phyloP scores from a whole-genome alignment of 2,888 invertebrate genomes.

The Euproctis similis region DNA sequence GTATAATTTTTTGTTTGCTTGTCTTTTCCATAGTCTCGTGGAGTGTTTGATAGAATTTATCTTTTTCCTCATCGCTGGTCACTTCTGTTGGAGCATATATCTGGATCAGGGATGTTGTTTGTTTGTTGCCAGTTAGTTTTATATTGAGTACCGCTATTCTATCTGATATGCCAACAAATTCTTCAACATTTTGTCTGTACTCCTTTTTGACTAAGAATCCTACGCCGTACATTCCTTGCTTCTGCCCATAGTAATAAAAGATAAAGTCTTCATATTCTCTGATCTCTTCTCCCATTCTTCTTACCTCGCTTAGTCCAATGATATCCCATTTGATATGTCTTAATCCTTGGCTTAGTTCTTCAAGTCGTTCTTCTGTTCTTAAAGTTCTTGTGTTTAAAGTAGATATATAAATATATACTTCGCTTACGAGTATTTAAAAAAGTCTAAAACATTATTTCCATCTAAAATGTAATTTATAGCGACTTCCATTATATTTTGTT shows the following conservation, averaged over 20 bases:
- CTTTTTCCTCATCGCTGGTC: slow-evolving; percentile 1
- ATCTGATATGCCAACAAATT: too few relatives aligned
- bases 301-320: too few relatives aligned
- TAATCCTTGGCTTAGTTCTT: slow-evolving; percentile 1
- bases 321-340: too few relatives aligned
- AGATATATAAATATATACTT: background rate
- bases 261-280: slow-evolving; percentile 1
- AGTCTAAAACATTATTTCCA: too few relatives aligned
- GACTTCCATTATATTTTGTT: too few relatives aligned
- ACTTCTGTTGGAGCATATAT: slow-evolving; percentile 2
- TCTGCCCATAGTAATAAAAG: slow-evolving; percentile 1
- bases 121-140: slow-evolving; percentile 1
- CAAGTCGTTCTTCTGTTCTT: background rate
- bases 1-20: too few relatives aligned
- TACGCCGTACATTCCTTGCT: background rate
- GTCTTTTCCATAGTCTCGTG: too few relatives aligned
- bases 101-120: slow-evolving; percentile 1
- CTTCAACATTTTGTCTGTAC: background rate
- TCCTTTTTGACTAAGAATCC: background rate
- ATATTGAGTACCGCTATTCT: slow-evolving; percentile 1
- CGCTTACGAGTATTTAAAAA: too few relatives aligned
- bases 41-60: too few relatives aligned
- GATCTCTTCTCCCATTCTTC: too few relatives aligned
- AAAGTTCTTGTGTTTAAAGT: too few relatives aligned
- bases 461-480: too few relatives aligned